phyloP scores from a whole-genome alignment of 2,797 vertebrate genomes.

The Galaxias olidus region DNA sequence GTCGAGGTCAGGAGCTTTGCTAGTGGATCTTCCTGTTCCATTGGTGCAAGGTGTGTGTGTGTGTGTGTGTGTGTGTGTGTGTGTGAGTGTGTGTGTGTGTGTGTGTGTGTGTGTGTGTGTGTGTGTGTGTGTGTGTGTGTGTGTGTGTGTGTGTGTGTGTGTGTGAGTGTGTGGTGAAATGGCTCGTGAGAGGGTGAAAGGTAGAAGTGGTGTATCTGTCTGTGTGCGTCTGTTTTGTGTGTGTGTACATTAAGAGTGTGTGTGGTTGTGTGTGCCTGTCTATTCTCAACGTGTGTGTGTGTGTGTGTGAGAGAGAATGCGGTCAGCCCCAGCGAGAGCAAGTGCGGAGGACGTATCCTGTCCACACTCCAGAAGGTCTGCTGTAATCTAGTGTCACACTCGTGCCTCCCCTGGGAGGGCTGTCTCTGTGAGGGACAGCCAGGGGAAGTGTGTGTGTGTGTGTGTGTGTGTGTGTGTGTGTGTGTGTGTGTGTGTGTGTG shows the following conservation, averaged over 20 bases:
- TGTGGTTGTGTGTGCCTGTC: too few relatives aligned
- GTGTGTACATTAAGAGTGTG: too few relatives aligned
- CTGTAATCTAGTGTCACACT: constrained; percentile 36
- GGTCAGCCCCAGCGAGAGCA: not conserved
- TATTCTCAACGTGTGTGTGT: not conserved
- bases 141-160: constrained; percentile 2
- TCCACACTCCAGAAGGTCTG: constrained; percentile 43
- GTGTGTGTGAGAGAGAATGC: not conserved
- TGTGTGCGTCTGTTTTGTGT: too few relatives aligned
- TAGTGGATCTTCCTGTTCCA: constrained; percentile 61
- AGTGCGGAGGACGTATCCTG: constrained; percentile 37
- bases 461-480: not conserved
- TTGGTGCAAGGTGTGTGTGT: constrained; percentile 42
- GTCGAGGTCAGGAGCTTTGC: constrained; percentile 68
- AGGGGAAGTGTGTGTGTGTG: not conserved
- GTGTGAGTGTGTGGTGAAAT: constrained; percentile 23
- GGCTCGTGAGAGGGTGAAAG: constrained; percentile 7
- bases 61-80: constrained; percentile 12
- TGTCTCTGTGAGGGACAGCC: too few relatives aligned
- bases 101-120: constrained; percentile 12
- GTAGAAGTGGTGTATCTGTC: not conserved
- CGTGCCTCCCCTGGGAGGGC: constrained; percentile 17
- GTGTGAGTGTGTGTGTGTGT: constrained; percentile 1
- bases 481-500: not conserved
- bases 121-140: constrained; percentile 1